Evolutionary conservation across 2,888 invertebrate genomes (phyloP).

Genomic region (Opisthograptis luteolata): DNA sequence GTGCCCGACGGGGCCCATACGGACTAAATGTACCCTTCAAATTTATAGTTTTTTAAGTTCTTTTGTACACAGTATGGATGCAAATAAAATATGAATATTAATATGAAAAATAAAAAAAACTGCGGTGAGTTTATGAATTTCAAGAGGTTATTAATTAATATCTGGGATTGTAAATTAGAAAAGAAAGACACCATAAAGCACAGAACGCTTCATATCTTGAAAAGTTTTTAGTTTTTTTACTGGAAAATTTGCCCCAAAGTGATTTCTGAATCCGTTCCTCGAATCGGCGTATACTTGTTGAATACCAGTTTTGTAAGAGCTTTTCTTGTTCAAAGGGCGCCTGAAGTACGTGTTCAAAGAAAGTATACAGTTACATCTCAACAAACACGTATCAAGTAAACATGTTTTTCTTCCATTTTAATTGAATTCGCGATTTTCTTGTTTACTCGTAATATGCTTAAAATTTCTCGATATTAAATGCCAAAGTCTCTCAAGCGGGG

Average conservation of each 20-base stretch:
- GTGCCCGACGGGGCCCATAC: too few species aligned
- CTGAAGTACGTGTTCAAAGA: constrained; percentile 15
- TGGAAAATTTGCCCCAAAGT: background rate
- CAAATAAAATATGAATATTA: too few species aligned
- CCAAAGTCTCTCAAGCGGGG: too few species aligned
- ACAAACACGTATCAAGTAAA: constrained; percentile 16
- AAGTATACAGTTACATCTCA: constrained; percentile 7
- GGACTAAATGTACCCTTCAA: too few species aligned
- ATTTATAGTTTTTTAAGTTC: too few species aligned
- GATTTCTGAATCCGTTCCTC: background rate
- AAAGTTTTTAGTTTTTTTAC: background rate
- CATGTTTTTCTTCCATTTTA: constrained; percentile 10
- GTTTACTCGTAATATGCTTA: constrained; percentile 33
- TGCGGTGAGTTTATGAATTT: too few species aligned
- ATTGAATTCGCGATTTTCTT: constrained; percentile 22
- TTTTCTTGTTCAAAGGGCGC: constrained; percentile 13
- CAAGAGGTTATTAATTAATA: too few species aligned
- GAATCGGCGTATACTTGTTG: constrained; percentile 13
- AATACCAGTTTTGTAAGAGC: constrained; percentile 9
- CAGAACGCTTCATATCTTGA: too few species aligned
- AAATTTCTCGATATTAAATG: background rate
- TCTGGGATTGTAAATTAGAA: too few species aligned
- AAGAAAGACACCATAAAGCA: background rate
- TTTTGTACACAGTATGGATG: too few species aligned
- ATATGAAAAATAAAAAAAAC: too few species aligned